Base-by-base conservation (phyloP, 2,113 vertebrate genomes). In the Entomyzon cyanotis region DNA sequence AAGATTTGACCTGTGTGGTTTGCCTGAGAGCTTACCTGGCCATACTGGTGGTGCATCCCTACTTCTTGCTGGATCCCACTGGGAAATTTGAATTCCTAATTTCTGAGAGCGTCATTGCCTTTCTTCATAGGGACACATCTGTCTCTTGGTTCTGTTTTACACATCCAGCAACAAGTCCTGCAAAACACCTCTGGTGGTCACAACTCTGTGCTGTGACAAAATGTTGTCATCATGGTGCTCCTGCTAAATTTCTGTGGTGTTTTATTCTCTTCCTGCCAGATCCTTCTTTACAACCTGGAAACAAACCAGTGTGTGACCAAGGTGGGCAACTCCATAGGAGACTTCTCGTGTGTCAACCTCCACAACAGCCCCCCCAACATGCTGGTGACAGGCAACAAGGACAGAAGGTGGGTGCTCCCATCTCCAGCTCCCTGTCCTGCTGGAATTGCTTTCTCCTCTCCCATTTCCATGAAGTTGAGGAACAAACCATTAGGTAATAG, bases 311-410 rank as follows among this genome's bases (percentile, higher is more conserved):
- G 97, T 7, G 85, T 98, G 69, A 97, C 95, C 11, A 98, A 98
- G 74, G 97, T 99, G 55, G 99, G 99, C 58, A 98, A 95, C 81
- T 98, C 99, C 0, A 91, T 97, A 3, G 99, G 99, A 35, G 99
- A 99, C 93, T 99, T 99, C 92, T 99, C 98, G 0, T 99, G 99
- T 42, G 87, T 99, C 98, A 98, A 98, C 96, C 96, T 99, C 94
- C 98, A 96, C 90, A 97, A 98, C 97, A 97, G 97, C 41, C 98
- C 98, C 42, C 98, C 99, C 56, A 97, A 98, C 96, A 98, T 99
- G 96, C 97, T 99, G 95, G 98, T 98, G 83, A 98, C 99, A 7
- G 99, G 99, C 91, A 99, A 99, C 98, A 99, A 98, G 96, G 99
- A 99, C 98, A 97, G 99, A 91, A 98, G 99, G 99, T 99, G 97